A percentile compares a stretch with the other conserved stretches of the same genome.
phyloP scores from a whole-genome alignment of 2,113 vertebrate species.

The Pollachius pollachius region DNA sequence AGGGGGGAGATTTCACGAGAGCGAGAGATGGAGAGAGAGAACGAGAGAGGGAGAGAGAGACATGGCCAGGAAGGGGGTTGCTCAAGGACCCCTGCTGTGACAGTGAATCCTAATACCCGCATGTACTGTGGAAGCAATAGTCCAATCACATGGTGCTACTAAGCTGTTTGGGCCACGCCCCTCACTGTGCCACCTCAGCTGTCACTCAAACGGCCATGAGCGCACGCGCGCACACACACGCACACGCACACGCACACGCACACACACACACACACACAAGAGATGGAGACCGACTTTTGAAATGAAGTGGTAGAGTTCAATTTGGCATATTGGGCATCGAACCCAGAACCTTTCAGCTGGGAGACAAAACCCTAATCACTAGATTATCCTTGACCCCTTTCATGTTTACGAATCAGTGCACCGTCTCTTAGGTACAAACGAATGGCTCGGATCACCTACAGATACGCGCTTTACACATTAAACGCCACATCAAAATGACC shows the following conservation, averaged over 20 bases:
- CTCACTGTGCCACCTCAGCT: slow-evolving; percentile 11
- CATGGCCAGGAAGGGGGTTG: slow-evolving; percentile 2
- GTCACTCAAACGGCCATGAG: slow-evolving; percentile 30
- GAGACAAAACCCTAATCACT: too few relatives aligned
- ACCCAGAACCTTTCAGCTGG: too few relatives aligned
- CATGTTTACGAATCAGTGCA: too few relatives aligned
- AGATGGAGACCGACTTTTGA: too few relatives aligned
- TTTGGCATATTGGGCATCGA: too few relatives aligned
- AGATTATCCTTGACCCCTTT: too few relatives aligned
- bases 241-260: slow-evolving; percentile 7
- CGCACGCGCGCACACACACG: slow-evolving; percentile 7
- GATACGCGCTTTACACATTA: too few relatives aligned
- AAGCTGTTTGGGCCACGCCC: slow-evolving; percentile 27
- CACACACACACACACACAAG: slow-evolving; percentile 11
- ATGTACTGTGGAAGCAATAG: slow-evolving; percentile 63
- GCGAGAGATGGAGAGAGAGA: too few relatives aligned
- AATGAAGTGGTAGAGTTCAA: too few relatives aligned
- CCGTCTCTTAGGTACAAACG: too few relatives aligned
- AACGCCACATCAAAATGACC: too few relatives aligned
- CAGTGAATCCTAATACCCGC: slow-evolving; percentile 48
- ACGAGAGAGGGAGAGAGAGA: slow-evolving; percentile 2
- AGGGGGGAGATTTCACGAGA: background rate
- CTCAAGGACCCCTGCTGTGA: slow-evolving; percentile 47
- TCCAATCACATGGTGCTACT: slow-evolving; percentile 37
- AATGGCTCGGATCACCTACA: too few relatives aligned